Percentiles rank a stretch among this genome's conserved stretches.
These are phyloP conservation scores for Phenganax stokvisi DNA, from an alignment of 92 coral and sea anemone genomes.

Conservation along the genomic window DNA sequence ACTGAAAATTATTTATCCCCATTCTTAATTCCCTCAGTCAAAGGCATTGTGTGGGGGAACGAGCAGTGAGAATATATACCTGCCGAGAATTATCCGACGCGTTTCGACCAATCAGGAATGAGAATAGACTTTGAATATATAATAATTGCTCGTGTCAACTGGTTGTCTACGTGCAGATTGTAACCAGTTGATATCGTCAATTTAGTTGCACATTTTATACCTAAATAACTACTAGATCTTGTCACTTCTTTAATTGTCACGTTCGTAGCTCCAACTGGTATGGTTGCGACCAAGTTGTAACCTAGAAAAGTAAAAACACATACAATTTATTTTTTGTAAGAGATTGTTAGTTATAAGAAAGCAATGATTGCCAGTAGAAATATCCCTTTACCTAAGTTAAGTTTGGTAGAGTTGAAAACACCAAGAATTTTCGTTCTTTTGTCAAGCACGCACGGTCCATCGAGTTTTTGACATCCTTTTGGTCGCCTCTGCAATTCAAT, in stretches of 20 bases:
- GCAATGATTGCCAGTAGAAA: neutral
- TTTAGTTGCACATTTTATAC: slow-evolving; percentile 19
- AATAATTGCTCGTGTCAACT: too few relatives aligned
- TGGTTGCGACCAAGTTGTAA: slow-evolving; percentile 85
- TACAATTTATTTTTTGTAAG: neutral
- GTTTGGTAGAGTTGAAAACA: slow-evolving; percentile 26
- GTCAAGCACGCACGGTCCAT: slow-evolving; percentile 31
- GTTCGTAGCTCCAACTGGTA: slow-evolving; percentile 87
- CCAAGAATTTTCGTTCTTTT: slow-evolving; percentile 29
- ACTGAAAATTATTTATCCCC: too few relatives aligned
- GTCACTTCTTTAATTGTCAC: slow-evolving; percentile 79
- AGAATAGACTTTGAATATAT: too few relatives aligned
- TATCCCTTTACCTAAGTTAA: neutral
- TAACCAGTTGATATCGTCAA: neutral
- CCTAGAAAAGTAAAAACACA: slow-evolving; percentile 41
- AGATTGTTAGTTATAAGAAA: neutral
- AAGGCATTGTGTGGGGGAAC: too few relatives aligned
- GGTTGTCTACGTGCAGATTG: neutral
- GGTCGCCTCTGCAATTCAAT: slow-evolving; percentile 22
- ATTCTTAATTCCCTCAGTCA: too few relatives aligned
- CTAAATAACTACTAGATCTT: slow-evolving; percentile 77
- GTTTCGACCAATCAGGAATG: too few relatives aligned
- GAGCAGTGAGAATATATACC: too few relatives aligned
- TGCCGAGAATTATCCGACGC: too few relatives aligned
- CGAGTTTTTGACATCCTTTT: slow-evolving; percentile 8